phyloP scores from a whole-genome alignment of 2,113 vertebrate genomes.

The Rhegmatorhina hoffmannsi region DNA sequence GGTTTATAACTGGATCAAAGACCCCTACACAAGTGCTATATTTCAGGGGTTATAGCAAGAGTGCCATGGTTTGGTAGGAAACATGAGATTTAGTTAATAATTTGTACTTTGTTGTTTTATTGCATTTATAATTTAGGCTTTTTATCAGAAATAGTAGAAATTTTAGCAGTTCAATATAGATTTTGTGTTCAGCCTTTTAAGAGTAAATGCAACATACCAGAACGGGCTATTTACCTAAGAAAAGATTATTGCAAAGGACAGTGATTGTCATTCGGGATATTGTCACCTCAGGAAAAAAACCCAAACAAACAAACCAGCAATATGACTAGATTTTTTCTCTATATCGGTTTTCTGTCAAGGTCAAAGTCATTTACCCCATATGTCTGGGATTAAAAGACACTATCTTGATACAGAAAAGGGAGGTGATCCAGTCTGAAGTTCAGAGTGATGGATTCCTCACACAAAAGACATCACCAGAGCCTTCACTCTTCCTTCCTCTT shows the following conservation, averaged over 20 bases:
- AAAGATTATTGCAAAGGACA: not conserved
- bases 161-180: not conserved
- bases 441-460: not conserved
- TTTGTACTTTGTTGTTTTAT: not conserved
- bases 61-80: not conserved
- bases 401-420: not conserved
- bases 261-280: not conserved
- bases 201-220: not conserved
- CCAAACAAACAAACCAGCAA: not conserved
- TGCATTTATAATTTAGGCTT: not conserved
- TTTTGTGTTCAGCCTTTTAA: not conserved
- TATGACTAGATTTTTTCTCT: not conserved
- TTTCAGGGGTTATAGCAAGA: not conserved
- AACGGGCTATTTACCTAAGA: not conserved
- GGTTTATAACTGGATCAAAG: not conserved
- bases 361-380: not conserved
- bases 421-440: not conserved
- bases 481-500: not conserved
- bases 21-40: rapidly evolving
- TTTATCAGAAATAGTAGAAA: not conserved
- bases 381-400: not conserved
- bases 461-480: not conserved
- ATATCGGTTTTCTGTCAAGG: not conserved
- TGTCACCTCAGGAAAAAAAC: not conserved
- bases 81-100: not conserved